These are phyloP conservation scores for Diprion similis DNA, from an alignment of 1,140 invertebrate genomes.

Conservation along the genomic window DNA sequence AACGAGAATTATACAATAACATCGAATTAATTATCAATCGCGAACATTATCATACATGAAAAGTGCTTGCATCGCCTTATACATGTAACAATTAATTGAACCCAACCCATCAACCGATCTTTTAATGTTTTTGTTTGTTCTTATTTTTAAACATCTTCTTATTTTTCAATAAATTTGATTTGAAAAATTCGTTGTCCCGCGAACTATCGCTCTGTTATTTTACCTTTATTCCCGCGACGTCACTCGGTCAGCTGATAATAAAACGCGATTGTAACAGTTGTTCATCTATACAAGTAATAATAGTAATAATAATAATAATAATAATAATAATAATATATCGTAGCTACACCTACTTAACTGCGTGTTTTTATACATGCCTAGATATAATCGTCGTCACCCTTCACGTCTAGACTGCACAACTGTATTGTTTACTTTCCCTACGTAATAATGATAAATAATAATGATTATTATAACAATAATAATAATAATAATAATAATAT, in stretches of 20 bases:
- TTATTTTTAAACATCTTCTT: background rate
- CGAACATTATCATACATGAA: background rate
- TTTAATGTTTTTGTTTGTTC: too few species aligned
- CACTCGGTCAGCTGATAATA: slow-evolving; percentile 8
- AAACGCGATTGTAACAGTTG: slow-evolving; percentile 17
- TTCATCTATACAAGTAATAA: background rate
- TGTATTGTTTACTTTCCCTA: background rate
- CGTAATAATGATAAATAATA: too few species aligned
- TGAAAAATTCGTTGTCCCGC: slow-evolving; percentile 16
- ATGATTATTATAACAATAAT: background rate
- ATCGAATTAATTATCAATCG: background rate
- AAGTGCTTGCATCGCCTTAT: too few species aligned
- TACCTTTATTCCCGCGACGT: background rate
- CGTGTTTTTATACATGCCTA: slow-evolving; percentile 14
- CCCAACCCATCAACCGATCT: too few species aligned
- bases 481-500: too few species aligned
- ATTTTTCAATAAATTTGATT: background rate
- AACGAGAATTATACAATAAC: too few species aligned
- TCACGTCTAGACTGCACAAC: background rate
- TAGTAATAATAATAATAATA: too few species aligned
- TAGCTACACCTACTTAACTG: slow-evolving; percentile 34
- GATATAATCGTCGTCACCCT: background rate
- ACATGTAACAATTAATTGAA: too few species aligned
- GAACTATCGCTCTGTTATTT: background rate
- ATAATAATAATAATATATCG: too few species aligned